phyloP scores from a whole-genome alignment of 2,888 invertebrate species.

The Platycheirus albimanus region DNA sequence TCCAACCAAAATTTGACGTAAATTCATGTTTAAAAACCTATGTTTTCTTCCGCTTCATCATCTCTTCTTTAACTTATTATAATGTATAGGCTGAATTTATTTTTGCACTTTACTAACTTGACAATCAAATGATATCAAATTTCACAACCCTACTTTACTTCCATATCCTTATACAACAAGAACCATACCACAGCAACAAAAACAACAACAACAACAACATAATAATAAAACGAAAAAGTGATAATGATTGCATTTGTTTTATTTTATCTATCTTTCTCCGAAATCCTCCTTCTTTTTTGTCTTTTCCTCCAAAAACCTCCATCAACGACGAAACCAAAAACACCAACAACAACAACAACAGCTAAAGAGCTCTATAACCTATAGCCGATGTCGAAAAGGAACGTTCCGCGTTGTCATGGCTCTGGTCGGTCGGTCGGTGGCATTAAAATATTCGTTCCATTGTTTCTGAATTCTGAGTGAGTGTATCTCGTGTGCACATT shows the following conservation, averaged over 20 bases:
- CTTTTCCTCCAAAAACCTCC: background rate
- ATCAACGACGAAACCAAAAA: background rate
- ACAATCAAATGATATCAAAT: slow-evolving; percentile 65
- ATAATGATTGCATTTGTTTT: slow-evolving; percentile 70
- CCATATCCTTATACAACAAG: slow-evolving; percentile 6
- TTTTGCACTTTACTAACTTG: slow-evolving; percentile 59
- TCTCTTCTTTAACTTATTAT: slow-evolving; percentile 9
- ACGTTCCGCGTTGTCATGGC: slow-evolving; percentile 59
- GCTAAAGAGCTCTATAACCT: background rate
- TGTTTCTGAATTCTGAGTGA: slow-evolving; percentile 58
- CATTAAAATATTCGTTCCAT: slow-evolving; percentile 56
- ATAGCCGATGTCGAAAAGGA: background rate
- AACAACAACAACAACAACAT: too few relatives aligned
- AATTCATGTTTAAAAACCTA: background rate
- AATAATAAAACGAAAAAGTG: slow-evolving; percentile 56
- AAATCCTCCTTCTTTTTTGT: slow-evolving; percentile 29
- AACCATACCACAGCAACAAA: too few relatives aligned
- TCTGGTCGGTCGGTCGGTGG: slow-evolving; percentile 22
- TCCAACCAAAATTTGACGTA: too few relatives aligned
- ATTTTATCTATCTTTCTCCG: slow-evolving; percentile 67
- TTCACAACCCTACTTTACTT: slow-evolving; percentile 53
- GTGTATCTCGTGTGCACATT: slow-evolving; percentile 69
- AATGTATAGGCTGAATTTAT: background rate
- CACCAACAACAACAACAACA: slow-evolving; percentile 13
- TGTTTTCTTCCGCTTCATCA: slow-evolving; percentile 23